Evolutionary conservation across 2,888 invertebrate genomes (phyloP).

Genomic region (Darwinula stevensoni): DNA sequence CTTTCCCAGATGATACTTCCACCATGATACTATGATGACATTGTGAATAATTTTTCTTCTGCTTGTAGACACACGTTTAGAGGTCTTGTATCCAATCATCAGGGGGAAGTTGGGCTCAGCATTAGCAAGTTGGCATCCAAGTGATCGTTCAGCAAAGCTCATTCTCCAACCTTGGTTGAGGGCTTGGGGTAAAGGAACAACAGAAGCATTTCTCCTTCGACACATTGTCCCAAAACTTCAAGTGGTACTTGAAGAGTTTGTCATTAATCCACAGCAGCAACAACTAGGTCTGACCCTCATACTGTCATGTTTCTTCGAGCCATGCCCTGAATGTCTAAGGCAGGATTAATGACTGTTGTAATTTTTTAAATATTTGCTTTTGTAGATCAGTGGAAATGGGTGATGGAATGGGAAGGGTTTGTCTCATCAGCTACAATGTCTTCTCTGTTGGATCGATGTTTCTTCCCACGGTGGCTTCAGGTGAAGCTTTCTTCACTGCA

Average conservation of each 20-base stretch:
- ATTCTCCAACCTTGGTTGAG: constrained; percentile 70
- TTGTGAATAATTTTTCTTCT: constrained; percentile 1
- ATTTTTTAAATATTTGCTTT: constrained; percentile 10
- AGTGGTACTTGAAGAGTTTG: constrained; percentile 26
- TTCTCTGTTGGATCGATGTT: constrained; percentile 47
- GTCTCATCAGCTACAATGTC: constrained; percentile 45
- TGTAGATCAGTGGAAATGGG: constrained; percentile 70
- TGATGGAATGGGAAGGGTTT: constrained; percentile 72
- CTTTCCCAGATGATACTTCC: constrained; percentile 1
- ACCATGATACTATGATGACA: constrained; percentile 1
- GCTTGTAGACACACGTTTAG: constrained; percentile 15
- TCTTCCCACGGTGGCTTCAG: constrained; percentile 72
- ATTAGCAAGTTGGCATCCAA: constrained; percentile 77
- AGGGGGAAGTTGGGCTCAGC: constrained; percentile 68
- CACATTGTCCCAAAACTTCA: constrained; percentile 72
- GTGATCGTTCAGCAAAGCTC: constrained; percentile 65
- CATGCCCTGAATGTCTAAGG: neutral
- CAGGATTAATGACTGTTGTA: constrained; percentile 7
- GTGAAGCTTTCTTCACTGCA: too few relatives aligned
- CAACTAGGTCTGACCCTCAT: constrained; percentile 28
- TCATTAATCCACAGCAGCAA: constrained; percentile 41
- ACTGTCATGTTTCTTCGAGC: constrained; percentile 5
- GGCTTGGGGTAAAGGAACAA: constrained; percentile 39
- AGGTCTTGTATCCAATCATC: constrained; percentile 53
- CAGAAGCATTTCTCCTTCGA: constrained; percentile 49